Percentiles rank a stretch among this genome's conserved stretches.
phyloP scores from a whole-genome alignment of 2,113 vertebrate genomes.

The Rhinolophus sinicus region DNA sequence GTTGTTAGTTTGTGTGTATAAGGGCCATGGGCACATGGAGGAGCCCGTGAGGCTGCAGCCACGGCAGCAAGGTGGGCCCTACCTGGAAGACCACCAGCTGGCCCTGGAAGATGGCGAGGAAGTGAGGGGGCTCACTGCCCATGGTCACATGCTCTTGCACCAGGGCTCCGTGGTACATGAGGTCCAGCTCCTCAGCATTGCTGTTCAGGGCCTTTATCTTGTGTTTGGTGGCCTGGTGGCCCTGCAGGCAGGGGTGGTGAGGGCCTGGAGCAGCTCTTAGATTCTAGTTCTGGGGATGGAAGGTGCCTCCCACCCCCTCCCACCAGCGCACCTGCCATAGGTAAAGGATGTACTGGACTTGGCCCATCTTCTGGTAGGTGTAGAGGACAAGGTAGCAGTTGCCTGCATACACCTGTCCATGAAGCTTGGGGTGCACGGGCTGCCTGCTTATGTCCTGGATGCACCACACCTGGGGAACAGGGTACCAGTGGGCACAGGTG shows the following conservation, averaged over 20 bases:
- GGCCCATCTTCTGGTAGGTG: conserved; percentile 86
- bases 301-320: background rate
- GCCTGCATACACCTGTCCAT: conserved; percentile 88
- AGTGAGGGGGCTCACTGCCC: conserved; percentile 92
- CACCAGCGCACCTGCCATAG: conserved; percentile 90
- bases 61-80: background rate
- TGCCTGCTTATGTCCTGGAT: conserved; percentile 88
- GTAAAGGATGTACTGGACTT: conserved; percentile 88
- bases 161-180: conserved; percentile 83
- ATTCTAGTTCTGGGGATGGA: background rate
- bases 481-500: fast-evolving
- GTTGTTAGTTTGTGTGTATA: fast-evolving
- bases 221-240: conserved; percentile 86
- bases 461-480: conserved; percentile 87
- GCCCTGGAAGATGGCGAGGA: conserved; percentile 92
- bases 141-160: conserved; percentile 89
- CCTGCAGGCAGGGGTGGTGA: conserved; percentile 80
- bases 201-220: conserved; percentile 86
- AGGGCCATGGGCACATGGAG: background rate
- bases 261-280: background rate
- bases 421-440: conserved; percentile 80
- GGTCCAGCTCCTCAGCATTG: conserved; percentile 88
- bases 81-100: conserved; percentile 92
- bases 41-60: background rate
- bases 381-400: conserved; percentile 93